Percentiles rank a stretch among this genome's conserved stretches.
Conservation (phyloP, 1,140 invertebrate genomes). For the Leptopilina clavipes region DNA sequence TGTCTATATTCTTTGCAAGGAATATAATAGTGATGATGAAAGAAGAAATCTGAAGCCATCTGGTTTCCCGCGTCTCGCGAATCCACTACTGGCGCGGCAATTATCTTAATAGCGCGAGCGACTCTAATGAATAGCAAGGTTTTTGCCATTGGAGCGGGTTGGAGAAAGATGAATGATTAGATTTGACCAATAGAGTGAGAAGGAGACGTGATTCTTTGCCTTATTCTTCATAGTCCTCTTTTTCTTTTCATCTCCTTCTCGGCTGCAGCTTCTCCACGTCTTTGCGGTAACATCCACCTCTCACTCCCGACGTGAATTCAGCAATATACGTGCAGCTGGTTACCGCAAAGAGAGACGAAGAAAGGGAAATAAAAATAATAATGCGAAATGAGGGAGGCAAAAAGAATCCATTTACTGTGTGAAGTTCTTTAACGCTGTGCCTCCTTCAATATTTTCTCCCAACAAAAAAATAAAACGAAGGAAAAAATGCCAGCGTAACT, state of each 20-base stretch:
- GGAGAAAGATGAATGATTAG: constrained; percentile 40
- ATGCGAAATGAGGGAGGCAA: constrained; percentile 27
- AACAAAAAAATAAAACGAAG: too few species aligned
- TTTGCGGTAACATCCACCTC: constrained; percentile 52
- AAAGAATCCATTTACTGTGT: constrained; percentile 25
- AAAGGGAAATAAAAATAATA: constrained; percentile 40
- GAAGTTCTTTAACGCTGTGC: not conserved
- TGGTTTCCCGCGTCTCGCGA: constrained; percentile 51
- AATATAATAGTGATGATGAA: too few species aligned
- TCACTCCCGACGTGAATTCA: constrained; percentile 37
- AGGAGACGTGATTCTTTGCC: constrained; percentile 46
- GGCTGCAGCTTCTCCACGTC: constrained; percentile 34
- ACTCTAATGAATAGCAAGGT: constrained; percentile 70
- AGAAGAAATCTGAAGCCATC: constrained; percentile 44
- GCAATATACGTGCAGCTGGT: constrained; percentile 42
- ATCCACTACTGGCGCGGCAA: constrained; percentile 58
- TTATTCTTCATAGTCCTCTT: constrained; percentile 41
- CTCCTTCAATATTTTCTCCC: not conserved
- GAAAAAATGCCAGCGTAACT: not conserved
- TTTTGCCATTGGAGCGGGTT: constrained; percentile 57
- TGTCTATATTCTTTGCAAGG: too few species aligned
- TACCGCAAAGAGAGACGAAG: constrained; percentile 40
- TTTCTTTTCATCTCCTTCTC: constrained; percentile 44
- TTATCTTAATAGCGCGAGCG: constrained; percentile 69
- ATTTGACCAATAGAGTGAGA: constrained; percentile 33